Conservation (phyloP, 2,888 invertebrate species). For the Cistogaster globosa region DNA sequence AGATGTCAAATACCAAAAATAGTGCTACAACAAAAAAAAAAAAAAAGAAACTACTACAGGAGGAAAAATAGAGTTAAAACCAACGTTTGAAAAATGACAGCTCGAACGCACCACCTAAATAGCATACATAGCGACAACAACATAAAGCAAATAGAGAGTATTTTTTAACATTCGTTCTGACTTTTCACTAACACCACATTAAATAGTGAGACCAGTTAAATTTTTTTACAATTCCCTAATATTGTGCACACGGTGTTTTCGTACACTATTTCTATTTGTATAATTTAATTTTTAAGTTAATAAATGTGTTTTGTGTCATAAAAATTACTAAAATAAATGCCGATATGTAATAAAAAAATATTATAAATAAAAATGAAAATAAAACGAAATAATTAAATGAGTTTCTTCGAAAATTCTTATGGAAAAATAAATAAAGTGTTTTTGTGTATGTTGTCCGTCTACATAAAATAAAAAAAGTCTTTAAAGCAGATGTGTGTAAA, state of each 20-base stretch:
- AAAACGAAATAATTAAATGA: conserved; percentile 42
- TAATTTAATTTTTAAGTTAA: conserved; percentile 26
- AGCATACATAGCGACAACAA: not conserved
- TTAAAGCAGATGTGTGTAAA: conserved; percentile 22
- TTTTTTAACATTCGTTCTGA: not conserved
- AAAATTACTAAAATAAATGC: not conserved
- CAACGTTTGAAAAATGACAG: not conserved
- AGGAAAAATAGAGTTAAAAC: too few species aligned
- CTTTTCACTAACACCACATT: not conserved
- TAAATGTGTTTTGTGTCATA: conserved; percentile 23
- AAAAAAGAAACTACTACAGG: too few species aligned
- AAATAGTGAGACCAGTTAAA: conserved; percentile 65
- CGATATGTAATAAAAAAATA: not conserved
- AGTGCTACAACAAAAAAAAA: too few species aligned
- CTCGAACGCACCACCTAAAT: not conserved
- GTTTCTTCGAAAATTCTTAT: conserved; percentile 36
- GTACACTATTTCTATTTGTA: conserved; percentile 49
- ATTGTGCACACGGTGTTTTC: conserved; percentile 57
- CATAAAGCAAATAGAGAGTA: not conserved
- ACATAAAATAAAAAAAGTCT: conserved; percentile 26
- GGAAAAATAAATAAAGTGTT: not conserved
- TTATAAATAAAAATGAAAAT: conserved; percentile 10
- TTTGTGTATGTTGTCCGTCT: conserved; percentile 28
- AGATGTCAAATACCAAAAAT: too few species aligned
- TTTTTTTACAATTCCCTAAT: conserved; percentile 69